Conservation (phyloP, 2,888 invertebrate genomes). For the Protonemura montana region DNA sequence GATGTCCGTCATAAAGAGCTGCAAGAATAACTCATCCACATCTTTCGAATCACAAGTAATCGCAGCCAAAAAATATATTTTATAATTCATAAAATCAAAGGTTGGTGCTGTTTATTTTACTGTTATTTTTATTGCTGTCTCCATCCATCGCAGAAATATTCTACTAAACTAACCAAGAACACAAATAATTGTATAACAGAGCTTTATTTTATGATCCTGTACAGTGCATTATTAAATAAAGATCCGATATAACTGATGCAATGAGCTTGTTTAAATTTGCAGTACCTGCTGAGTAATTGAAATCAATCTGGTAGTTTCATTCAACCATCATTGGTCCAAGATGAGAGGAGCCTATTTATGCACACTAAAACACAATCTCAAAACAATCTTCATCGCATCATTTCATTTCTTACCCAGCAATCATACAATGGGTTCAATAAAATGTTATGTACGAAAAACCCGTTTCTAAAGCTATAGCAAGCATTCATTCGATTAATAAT, state of each 20-base stretch:
- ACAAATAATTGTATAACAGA: background rate
- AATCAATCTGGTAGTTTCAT: background rate
- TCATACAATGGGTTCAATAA: background rate
- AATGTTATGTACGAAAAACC: background rate
- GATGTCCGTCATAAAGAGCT: too few species aligned
- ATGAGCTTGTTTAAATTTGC: background rate
- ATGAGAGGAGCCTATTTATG: background rate
- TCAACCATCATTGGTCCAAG: background rate
- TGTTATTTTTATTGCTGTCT: too few species aligned
- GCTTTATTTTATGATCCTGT: background rate
- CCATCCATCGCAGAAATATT: too few species aligned
- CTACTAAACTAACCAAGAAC: too few species aligned
- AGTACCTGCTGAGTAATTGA: background rate
- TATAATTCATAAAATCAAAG: too few species aligned
- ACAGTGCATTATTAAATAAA: conserved; percentile 7
- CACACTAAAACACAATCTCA: background rate
- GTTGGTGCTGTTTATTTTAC: too few species aligned
- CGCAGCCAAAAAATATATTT: too few species aligned
- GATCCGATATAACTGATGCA: background rate
- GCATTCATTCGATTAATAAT: background rate
- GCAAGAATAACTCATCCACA: too few species aligned
- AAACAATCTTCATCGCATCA: background rate
- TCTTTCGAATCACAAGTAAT: too few species aligned
- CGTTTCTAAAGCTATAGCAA: background rate
- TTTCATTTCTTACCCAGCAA: background rate